These are phyloP conservation scores for Stegodyphus mimosarum DNA, from an alignment of 1,140 invertebrate species.

Conservation along the genomic window DNA sequence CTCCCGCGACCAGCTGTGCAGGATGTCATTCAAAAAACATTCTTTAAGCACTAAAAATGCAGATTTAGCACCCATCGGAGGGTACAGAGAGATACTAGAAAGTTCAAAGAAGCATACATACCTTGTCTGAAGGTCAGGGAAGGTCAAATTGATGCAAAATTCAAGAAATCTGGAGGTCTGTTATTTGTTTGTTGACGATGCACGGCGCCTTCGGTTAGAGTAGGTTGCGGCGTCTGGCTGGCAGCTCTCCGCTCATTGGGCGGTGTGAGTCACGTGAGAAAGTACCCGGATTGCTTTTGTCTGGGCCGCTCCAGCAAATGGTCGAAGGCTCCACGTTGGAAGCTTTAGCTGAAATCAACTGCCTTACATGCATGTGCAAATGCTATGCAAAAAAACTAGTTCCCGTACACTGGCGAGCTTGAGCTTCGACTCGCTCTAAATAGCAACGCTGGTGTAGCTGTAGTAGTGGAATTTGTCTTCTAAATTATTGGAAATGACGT, in stretches of 20 bases:
- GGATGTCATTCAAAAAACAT: constrained; percentile 14
- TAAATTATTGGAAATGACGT: too few species aligned
- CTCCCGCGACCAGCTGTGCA: not conserved
- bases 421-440: not conserved
- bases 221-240: constrained; percentile 56
- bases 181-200: constrained; percentile 41
- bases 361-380: not conserved
- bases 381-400: constrained; percentile 14
- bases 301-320: constrained; percentile 59
- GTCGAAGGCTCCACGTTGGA: constrained; percentile 5
- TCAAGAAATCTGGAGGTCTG: constrained; percentile 7
- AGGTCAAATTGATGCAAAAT: constrained; percentile 10
- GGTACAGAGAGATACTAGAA: constrained; percentile 20
- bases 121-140: constrained; percentile 12
- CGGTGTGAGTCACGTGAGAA: constrained; percentile 19
- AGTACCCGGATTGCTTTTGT: constrained; percentile 61
- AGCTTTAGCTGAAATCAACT: not conserved
- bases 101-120: constrained; percentile 48
- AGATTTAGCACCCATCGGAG: not conserved
- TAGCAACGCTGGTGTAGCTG: too few species aligned
- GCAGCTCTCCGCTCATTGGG: constrained; percentile 8
- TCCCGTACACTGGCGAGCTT: not conserved
- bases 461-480: too few species aligned
- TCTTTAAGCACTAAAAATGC: constrained; percentile 9
- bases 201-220: constrained; percentile 49